Conservation (phyloP, 1,140 invertebrate genomes). For the Drosophila pseudoananassae region DNA sequence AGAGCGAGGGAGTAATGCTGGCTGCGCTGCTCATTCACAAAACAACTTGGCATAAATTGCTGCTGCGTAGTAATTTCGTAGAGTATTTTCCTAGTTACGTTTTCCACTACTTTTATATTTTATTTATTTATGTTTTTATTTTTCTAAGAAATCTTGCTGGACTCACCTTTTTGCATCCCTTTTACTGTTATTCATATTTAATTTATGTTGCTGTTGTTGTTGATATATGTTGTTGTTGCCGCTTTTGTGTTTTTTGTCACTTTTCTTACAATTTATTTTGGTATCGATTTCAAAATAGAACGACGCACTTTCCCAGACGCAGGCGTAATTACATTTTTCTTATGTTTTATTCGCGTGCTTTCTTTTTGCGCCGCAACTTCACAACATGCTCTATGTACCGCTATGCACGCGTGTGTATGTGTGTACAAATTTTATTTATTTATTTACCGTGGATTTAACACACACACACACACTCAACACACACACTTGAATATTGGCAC, state of each 20-base stretch:
- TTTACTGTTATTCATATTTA: constrained; percentile 23
- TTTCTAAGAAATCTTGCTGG: background rate
- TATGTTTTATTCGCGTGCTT: constrained; percentile 67
- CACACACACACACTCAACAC: constrained; percentile 10
- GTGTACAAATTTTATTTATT: constrained; percentile 51
- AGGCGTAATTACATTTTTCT: constrained; percentile 61
- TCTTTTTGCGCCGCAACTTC: constrained; percentile 77
- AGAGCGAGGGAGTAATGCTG: constrained; percentile 38
- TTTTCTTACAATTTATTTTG: constrained; percentile 63
- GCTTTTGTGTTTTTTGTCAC: background rate
- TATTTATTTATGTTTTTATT: background rate
- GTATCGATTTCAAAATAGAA: constrained; percentile 81
- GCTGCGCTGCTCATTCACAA: constrained; percentile 69
- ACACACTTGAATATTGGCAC: constrained; percentile 17
- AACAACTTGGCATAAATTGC: constrained; percentile 79
- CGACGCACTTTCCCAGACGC: constrained; percentile 74
- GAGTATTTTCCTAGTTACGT: constrained; percentile 63
- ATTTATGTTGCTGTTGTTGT: constrained; percentile 1
- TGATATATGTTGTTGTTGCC: background rate
- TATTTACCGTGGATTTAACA: constrained; percentile 47
- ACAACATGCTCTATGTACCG: constrained; percentile 59
- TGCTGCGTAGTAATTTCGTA: constrained; percentile 81
- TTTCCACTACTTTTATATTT: constrained; percentile 4
- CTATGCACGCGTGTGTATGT: background rate
- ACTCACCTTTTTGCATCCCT: constrained; percentile 29